Percentiles rank a stretch among this genome's conserved stretches.
phyloP scores from a whole-genome alignment of 2,888 invertebrate species.

The Eledona agricola region DNA sequence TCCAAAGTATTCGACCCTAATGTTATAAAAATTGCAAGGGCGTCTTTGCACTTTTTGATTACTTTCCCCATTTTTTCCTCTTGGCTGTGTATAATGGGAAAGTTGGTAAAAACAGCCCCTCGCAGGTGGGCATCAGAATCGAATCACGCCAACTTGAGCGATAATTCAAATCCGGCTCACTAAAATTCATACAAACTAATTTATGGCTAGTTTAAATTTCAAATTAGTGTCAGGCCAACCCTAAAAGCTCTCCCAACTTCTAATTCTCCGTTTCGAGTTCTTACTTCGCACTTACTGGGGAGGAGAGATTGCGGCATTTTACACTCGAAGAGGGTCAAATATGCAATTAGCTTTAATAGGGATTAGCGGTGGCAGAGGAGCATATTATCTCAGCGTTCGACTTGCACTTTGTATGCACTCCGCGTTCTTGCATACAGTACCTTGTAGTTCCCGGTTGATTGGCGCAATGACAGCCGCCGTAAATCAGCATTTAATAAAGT shows the following conservation, averaged over 20 bases:
- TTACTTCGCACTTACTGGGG: conserved; percentile 54
- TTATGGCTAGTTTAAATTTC: conserved; percentile 60
- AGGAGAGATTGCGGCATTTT: conserved; percentile 49
- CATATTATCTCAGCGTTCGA: not conserved
- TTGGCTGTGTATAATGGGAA: too few species aligned
- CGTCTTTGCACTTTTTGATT: too few species aligned
- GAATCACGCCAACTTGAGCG: conserved; percentile 27
- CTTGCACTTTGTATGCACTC: not conserved
- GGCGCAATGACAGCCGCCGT: conserved; percentile 59
- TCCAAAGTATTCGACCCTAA: too few species aligned
- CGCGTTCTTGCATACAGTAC: conserved; percentile 50
- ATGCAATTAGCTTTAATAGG: conserved; percentile 54
- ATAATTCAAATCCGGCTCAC: conserved; percentile 31
- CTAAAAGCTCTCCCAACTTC: conserved; percentile 56
- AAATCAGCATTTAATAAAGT: conserved; percentile 62
- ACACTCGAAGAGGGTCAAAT: conserved; percentile 47
- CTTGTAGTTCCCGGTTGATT: conserved; percentile 60
- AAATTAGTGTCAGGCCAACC: conserved; percentile 59
- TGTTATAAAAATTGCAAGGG: too few species aligned
- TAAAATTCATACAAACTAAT: conserved; percentile 59
- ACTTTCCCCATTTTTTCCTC: too few species aligned
- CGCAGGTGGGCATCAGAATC: conserved; percentile 48
- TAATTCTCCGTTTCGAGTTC: conserved; percentile 55
- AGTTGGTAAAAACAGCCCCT: conserved; percentile 45
- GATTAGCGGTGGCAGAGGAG: conserved; percentile 49